Evolutionary conservation across 2,888 invertebrate species (phyloP).

Genomic region (Philaethria dido): DNA sequence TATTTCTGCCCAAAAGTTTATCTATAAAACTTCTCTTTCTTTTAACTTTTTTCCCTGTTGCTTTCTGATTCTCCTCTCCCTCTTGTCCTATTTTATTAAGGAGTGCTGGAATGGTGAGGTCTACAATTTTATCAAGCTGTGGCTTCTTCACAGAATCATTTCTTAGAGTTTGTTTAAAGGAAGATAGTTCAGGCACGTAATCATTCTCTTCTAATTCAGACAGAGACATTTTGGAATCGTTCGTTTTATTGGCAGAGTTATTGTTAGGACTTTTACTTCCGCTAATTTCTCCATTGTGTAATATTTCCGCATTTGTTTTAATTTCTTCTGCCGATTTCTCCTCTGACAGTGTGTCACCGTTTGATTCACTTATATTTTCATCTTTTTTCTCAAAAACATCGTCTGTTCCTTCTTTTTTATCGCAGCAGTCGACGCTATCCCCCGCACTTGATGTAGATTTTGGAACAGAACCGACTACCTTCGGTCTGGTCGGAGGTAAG

Average conservation of each 20-base stretch:
- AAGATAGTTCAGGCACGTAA: slow-evolving; percentile 67
- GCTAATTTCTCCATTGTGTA: slow-evolving; percentile 60
- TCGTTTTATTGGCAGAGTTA: slow-evolving; percentile 48
- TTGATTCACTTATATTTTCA: slow-evolving; percentile 46
- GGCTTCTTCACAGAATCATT: slow-evolving; percentile 62
- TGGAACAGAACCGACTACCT: slow-evolving; percentile 73
- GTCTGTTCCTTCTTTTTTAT: slow-evolving; percentile 65
- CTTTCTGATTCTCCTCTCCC: slow-evolving; percentile 61
- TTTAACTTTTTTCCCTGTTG: slow-evolving; percentile 69
- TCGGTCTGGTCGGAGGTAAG: slow-evolving; percentile 74
- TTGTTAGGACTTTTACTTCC: slow-evolving; percentile 47
- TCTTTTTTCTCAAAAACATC: slow-evolving; percentile 67
- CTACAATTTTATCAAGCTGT: slow-evolving; percentile 58
- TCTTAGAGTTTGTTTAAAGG: slow-evolving; percentile 63
- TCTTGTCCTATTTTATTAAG: slow-evolving; percentile 73
- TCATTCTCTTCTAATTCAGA: slow-evolving; percentile 73
- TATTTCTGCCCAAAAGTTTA: slow-evolving; percentile 75
- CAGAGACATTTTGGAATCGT: slow-evolving; percentile 62
- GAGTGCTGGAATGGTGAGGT: slow-evolving; percentile 72
- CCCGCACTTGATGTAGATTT: slow-evolving; percentile 68
- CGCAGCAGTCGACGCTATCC: slow-evolving; percentile 60
- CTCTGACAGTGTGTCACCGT: slow-evolving; percentile 41
- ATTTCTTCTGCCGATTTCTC: slow-evolving; percentile 45
- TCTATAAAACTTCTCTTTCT: slow-evolving; percentile 79
- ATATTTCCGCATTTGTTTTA: slow-evolving; percentile 51